Evolutionary conservation across 2,888 invertebrate species (phyloP).

Genomic region (Apomyelois bistriatella): DNA sequence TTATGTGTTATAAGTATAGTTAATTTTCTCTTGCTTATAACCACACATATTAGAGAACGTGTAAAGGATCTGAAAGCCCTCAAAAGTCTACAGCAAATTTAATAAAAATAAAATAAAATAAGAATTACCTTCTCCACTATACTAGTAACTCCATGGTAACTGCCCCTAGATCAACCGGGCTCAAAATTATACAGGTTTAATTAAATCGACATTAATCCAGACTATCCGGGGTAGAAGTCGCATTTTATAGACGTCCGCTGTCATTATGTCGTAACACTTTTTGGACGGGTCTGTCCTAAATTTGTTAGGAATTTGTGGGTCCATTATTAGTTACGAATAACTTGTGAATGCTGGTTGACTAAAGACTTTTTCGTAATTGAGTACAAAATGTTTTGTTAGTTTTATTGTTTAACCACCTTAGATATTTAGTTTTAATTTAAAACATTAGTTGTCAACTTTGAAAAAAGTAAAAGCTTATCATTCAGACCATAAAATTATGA

Average conservation of each 20-base stretch:
- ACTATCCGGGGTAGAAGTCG: conserved; percentile 57
- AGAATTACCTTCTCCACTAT: conserved; percentile 27
- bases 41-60: too few species aligned
- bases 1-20: too few species aligned
- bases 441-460: too few species aligned
- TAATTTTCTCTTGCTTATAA: too few species aligned
- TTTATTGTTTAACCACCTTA: too few species aligned
- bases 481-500: too few species aligned
- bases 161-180: conserved; percentile 37
- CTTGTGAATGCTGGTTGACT: conserved; percentile 17
- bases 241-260: conserved; percentile 55
- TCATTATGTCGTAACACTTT: conserved; percentile 74
- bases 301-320: conserved; percentile 49
- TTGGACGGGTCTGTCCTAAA: conserved; percentile 47
- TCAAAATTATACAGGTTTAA: conserved; percentile 77
- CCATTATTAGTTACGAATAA: conserved; percentile 35
- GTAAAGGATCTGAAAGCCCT: too few species aligned
- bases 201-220: conserved; percentile 76
- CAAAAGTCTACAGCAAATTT: too few species aligned
- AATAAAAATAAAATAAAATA: background rate
- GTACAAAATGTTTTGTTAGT: background rate
- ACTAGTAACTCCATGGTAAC: conserved; percentile 25
- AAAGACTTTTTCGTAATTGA: background rate
- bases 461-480: too few species aligned
- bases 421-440: too few species aligned